A percentile compares a stretch with the other conserved stretches of the same genome.
Conservation (phyloP, 2,888 invertebrate species). For the Cynaeus angustus region DNA sequence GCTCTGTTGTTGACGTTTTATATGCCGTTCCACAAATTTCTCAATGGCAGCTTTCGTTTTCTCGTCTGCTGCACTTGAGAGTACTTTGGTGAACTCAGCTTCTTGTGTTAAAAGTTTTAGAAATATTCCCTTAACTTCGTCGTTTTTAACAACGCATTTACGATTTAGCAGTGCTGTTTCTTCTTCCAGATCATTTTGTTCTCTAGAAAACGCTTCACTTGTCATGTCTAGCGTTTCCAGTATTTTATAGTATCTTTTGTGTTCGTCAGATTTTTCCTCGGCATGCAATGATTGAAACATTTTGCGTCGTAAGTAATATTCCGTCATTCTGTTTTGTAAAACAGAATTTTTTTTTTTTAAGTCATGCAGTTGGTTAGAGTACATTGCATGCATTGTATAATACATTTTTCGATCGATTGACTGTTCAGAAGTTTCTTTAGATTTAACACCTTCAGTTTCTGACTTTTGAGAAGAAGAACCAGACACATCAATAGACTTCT, state of each 20-base stretch:
- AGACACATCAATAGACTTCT: no score
- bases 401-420: not conserved
- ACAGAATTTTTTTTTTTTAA: not conserved
- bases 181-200: not conserved
- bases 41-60: slow-evolving; percentile 1
- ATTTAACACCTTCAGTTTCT: no score
- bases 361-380: not conserved
- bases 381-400: not conserved
- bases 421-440: not conserved
- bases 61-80: not conserved
- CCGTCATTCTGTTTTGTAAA: not conserved
- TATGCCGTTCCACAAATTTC: slow-evolving; percentile 56
- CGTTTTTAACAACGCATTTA: not conserved
- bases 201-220: not conserved
- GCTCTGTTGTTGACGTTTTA: slow-evolving; percentile 58
- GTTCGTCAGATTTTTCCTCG: not conserved
- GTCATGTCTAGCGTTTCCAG: not conserved
- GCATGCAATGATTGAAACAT: not conserved
- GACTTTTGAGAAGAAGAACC: no score
- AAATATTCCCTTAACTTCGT: not conserved
- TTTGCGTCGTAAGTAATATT: not conserved
- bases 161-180: not conserved
- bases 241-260: not conserved
- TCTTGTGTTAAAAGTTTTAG: slow-evolving; percentile 3
- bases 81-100: slow-evolving; percentile 4